A percentile compares a stretch with the other conserved stretches of the same genome.
phyloP scores from a whole-genome alignment of 2,113 vertebrate genomes.

The Butorides virescens region DNA sequence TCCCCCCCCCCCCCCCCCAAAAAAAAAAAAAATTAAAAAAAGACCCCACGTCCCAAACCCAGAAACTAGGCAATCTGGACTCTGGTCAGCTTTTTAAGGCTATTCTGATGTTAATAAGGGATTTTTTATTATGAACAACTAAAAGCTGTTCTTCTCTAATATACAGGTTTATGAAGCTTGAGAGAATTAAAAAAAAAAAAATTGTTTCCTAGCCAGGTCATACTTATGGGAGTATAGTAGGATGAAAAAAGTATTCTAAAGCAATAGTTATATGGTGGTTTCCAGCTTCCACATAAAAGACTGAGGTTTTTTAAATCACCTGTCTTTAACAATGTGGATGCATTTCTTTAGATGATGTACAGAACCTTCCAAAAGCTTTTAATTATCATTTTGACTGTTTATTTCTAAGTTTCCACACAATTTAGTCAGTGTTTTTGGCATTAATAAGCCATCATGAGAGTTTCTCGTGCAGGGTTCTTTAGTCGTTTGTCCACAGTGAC shows the following conservation, averaged over 20 bases:
- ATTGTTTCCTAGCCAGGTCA: not conserved
- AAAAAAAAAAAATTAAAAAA: no score
- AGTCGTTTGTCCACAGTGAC: not conserved
- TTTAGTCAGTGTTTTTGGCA: not conserved
- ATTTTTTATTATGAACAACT: not conserved
- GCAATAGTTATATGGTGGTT: not conserved
- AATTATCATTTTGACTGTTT: not conserved
- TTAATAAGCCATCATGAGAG: not conserved
- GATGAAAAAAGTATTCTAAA: not conserved
- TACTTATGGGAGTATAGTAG: not conserved
- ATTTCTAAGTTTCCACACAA: not conserved
- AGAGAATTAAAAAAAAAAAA: not conserved
- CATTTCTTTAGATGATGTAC: not conserved
- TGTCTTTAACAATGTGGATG: not conserved
- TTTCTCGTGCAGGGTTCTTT: not conserved
- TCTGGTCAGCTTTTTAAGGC: not conserved
- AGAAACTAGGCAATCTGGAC: not conserved
- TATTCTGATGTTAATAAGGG: not conserved
- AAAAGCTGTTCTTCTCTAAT: not conserved
- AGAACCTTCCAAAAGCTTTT: not conserved
- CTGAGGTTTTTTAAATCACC: not conserved
- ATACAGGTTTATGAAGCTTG: not conserved
- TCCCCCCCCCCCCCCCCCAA: no score
- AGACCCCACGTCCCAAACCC: no score
- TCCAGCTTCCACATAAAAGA: not conserved